Evolutionary conservation across 2,888 invertebrate genomes (phyloP).

Genomic region (Nomada flava): DNA sequence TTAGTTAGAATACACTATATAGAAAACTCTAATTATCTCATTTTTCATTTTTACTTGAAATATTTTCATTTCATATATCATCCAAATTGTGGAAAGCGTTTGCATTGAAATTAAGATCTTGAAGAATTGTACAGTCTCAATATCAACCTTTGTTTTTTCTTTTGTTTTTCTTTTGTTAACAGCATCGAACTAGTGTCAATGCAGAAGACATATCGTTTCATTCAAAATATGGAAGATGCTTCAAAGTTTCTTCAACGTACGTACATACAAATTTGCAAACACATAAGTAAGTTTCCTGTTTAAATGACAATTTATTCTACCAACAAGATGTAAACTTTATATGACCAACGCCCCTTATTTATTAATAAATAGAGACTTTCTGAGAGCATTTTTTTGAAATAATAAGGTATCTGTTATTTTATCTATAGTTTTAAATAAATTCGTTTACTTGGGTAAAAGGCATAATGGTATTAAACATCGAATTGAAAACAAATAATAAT

Average conservation of each 20-base stretch:
- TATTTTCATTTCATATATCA: not conserved
- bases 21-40: not conserved
- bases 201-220: conserved; percentile 12
- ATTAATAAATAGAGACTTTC: conserved; percentile 37
- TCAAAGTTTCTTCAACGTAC: not conserved
- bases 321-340: conserved; percentile 82
- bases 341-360: conserved; percentile 35
- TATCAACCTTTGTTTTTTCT: conserved; percentile 41
- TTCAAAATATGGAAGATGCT: not conserved
- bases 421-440: conserved; percentile 18
- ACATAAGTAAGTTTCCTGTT: conserved; percentile 28
- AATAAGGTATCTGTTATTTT: conserved; percentile 17
- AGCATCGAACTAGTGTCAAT: conserved; percentile 20
- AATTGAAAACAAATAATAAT: conserved; percentile 1
- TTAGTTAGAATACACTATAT: not conserved
- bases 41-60: not conserved
- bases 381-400: conserved; percentile 6
- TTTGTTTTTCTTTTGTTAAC: not conserved
- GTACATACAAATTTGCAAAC: conserved; percentile 33
- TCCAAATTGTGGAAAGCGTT: conserved; percentile 49
- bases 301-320: conserved; percentile 34
- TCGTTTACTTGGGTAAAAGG: conserved; percentile 11
- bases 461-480: conserved; percentile 24
- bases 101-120: conserved; percentile 9
- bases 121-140: conserved; percentile 27